These are phyloP conservation scores for Amazona vittata DNA, from an alignment of 2,113 vertebrate species.

Conservation along the genomic window DNA sequence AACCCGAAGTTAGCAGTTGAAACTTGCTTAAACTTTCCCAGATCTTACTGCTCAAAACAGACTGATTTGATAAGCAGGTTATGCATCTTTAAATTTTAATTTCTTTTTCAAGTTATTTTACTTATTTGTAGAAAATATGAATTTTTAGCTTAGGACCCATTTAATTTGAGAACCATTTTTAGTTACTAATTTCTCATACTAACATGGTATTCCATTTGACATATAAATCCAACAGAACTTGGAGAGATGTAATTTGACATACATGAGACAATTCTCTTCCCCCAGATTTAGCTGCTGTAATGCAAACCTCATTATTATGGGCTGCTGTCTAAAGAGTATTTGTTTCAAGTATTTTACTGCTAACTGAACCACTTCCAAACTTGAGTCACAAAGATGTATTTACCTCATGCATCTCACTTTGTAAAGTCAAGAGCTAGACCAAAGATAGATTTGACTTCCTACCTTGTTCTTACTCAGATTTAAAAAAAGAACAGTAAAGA, in stretches of 20 bases:
- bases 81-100: background rate
- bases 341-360: background rate
- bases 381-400: background rate
- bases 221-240: background rate
- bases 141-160: background rate
- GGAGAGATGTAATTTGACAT: background rate
- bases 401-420: background rate
- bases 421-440: background rate
- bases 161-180: background rate
- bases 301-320: background rate
- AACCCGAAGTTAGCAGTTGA: background rate
- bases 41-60: background rate
- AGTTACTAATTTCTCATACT: background rate
- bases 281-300: background rate
- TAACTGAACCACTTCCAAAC: background rate
- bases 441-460: background rate
- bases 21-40: background rate
- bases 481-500: background rate
- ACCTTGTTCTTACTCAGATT: background rate
- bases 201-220: background rate
- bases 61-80: background rate
- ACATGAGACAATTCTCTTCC: background rate
- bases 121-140: background rate
- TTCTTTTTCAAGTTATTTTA: background rate
- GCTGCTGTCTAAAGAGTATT: background rate